phyloP scores from a whole-genome alignment of 2,797 vertebrate genomes.

The Aplochiton taeniatus region DNA sequence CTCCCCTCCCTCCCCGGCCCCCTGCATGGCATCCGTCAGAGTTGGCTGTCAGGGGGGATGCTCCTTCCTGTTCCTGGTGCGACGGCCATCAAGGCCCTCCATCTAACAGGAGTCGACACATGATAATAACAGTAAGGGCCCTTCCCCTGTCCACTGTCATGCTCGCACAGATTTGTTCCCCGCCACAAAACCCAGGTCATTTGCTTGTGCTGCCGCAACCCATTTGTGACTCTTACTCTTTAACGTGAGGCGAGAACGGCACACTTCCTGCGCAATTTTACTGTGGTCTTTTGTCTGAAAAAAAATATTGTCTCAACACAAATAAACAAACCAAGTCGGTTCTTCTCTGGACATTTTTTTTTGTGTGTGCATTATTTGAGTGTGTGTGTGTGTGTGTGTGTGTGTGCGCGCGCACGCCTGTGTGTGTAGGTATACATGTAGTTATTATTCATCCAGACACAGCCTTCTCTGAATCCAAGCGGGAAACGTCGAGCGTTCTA shows the following conservation, averaged over 20 bases:
- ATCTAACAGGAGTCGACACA: constrained; percentile 82
- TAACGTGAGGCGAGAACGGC: constrained; percentile 72
- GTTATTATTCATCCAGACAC: no score
- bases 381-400: constrained; percentile 4
- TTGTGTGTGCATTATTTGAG: not conserved
- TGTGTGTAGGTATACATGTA: no score
- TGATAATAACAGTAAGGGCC: constrained; percentile 87
- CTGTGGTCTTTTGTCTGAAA: constrained; percentile 46
- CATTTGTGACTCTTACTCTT: constrained; percentile 78
- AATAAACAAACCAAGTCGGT: no score
- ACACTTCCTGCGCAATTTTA: constrained; percentile 59
- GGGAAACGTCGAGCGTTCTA: no score
- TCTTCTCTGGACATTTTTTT: no score
- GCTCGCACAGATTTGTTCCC: constrained; percentile 85
- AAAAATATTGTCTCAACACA: no score
- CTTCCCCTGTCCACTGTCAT: constrained; percentile 83
- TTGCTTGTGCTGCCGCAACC: constrained; percentile 77
- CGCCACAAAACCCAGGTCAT: constrained; percentile 83
- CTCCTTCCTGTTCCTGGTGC: constrained; percentile 62
- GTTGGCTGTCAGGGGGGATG: constrained; percentile 69
- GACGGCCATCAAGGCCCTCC: constrained; percentile 76
- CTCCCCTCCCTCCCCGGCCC: constrained; percentile 52
- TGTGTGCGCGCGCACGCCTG: not conserved
- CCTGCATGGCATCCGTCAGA: constrained; percentile 74
- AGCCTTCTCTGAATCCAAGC: no score